phyloP scores from a whole-genome alignment of 2,888 invertebrate species.

The Tanypteryx hageni region DNA sequence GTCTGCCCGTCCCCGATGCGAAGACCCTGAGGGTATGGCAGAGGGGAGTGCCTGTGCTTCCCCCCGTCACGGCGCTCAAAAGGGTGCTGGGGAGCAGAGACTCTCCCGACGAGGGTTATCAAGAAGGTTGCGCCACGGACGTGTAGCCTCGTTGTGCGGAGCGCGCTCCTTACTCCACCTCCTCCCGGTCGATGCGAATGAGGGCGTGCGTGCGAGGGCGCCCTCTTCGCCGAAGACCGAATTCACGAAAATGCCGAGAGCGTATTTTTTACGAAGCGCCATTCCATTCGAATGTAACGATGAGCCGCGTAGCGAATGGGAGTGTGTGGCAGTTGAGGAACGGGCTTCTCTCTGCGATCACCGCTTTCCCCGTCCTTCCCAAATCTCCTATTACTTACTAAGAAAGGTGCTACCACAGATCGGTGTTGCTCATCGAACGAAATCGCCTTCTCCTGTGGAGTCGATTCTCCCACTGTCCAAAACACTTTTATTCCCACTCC shows the following conservation, averaged over 20 bases:
- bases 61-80: slow-evolving; percentile 77
- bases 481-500: too few species aligned
- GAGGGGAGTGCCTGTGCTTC: slow-evolving; percentile 69
- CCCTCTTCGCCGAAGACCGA: not conserved
- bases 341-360: too few species aligned
- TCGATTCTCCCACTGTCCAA: too few species aligned
- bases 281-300: too few species aligned
- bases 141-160: slow-evolving; percentile 19
- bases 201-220: not conserved
- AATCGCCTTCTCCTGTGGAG: too few species aligned
- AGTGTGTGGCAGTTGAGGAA: too few species aligned
- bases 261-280: too few species aligned
- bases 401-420: too few species aligned
- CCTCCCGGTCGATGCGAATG: slow-evolving; percentile 17
- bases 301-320: too few species aligned
- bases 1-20: slow-evolving; percentile 68
- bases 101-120: slow-evolving; percentile 90
- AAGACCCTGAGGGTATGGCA: slow-evolving; percentile 66
- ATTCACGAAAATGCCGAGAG: not conserved
- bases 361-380: too few species aligned
- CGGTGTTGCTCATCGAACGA: too few species aligned
- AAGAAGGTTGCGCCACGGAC: slow-evolving; percentile 91
- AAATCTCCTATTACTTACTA: too few species aligned
- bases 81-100: slow-evolving; percentile 71
- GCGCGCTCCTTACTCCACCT: slow-evolving; percentile 31